Evolutionary conservation across 2,797 vertebrate species (phyloP).

Genomic region (Lepilemur ruficaudatus): DNA sequence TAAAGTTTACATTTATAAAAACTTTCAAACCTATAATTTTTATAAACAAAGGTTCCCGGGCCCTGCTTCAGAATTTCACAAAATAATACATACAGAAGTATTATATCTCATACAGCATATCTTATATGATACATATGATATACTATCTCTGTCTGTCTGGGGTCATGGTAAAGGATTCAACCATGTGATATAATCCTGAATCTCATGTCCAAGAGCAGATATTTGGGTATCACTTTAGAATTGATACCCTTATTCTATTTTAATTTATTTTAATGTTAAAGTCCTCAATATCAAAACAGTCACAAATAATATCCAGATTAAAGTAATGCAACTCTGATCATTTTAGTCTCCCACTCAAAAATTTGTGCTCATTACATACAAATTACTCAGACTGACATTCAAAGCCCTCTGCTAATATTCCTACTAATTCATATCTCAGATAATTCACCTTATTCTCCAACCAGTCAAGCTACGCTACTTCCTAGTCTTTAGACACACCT

Average conservation of each 20-base stretch:
- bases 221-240: not conserved
- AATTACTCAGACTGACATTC: not conserved
- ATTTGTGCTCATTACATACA: not conserved
- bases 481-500: not conserved
- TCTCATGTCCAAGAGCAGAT: not conserved
- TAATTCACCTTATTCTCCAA: not conserved
- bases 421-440: not conserved
- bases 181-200: not conserved
- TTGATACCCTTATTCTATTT: not conserved
- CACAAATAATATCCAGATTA: slow-evolving; percentile 10
- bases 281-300: not conserved
- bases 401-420: not conserved
- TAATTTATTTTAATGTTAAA: not conserved
- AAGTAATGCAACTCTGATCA: not conserved
- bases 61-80: not conserved
- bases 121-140: not conserved
- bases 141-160: not conserved
- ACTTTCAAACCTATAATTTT: slow-evolving; percentile 1
- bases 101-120: not conserved
- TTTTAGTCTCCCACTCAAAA: not conserved
- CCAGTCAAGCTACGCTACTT: not conserved
- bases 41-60: not conserved
- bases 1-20: slow-evolving; percentile 27
- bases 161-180: not conserved
- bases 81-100: not conserved